phyloP scores from a whole-genome alignment of 2,113 vertebrate genomes.

The Saguinus midas region DNA sequence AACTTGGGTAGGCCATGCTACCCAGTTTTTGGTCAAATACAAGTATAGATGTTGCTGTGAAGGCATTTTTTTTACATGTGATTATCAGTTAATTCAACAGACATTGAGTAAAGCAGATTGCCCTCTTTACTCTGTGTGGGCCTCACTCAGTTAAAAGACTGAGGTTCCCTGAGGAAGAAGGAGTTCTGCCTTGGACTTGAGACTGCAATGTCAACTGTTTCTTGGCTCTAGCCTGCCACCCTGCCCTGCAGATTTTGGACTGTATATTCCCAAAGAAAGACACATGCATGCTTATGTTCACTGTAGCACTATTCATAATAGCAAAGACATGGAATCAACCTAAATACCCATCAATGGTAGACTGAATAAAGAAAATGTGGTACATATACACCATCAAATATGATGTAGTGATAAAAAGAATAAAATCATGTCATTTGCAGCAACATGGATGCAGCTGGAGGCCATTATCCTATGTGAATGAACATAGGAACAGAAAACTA shows the following conservation, averaged over 20 bases:
- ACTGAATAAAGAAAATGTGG: too few relatives aligned
- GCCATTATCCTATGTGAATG: too few relatives aligned
- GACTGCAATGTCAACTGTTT: not conserved
- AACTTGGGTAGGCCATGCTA: not conserved
- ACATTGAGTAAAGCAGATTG: not conserved
- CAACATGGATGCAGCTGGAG: too few relatives aligned
- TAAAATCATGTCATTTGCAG: too few relatives aligned
- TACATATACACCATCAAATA: too few relatives aligned
- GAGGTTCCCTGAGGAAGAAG: not conserved
- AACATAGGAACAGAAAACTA: too few relatives aligned
- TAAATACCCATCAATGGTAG: too few relatives aligned
- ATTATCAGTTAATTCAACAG: not conserved
- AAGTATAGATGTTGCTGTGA: not conserved
- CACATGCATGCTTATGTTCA: too few relatives aligned
- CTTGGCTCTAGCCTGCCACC: not conserved
- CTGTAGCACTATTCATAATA: too few relatives aligned
- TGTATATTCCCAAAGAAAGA: not conserved
- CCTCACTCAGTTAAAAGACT: not conserved
- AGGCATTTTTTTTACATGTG: not conserved
- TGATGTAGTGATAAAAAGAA: too few relatives aligned
- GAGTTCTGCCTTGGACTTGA: not conserved
- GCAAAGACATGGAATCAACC: too few relatives aligned
- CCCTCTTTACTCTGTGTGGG: fast-evolving
- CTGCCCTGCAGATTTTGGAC: not conserved
- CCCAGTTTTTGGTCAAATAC: not conserved